These are phyloP conservation scores for Leptinotarsa lineolata DNA, from an alignment of 1,140 invertebrate species.

Conservation along the genomic window DNA sequence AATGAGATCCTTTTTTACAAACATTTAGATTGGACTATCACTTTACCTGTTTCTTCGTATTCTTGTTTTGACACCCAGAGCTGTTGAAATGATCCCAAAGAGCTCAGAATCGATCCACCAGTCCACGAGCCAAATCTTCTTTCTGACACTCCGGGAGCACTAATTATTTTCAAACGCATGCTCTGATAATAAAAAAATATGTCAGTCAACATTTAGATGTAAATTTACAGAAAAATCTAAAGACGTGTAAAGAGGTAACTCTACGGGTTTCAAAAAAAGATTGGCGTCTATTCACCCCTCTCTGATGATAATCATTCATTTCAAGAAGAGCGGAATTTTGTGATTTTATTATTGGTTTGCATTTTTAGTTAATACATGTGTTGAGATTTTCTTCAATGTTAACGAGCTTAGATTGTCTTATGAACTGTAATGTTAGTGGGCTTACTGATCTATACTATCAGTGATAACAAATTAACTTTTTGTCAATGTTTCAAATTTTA, in stretches of 20 bases:
- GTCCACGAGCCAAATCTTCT: slow-evolving; percentile 90
- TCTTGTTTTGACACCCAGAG: slow-evolving; percentile 92
- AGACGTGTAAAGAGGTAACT: background rate
- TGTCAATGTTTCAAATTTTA: no score
- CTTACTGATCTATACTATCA: no score
- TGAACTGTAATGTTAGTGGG: no score
- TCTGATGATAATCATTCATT: no score
- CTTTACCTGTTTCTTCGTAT: slow-evolving; percentile 85
- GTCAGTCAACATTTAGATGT: background rate
- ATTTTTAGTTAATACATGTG: no score
- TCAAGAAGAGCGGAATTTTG: no score
- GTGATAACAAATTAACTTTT: no score
- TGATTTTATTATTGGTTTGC: no score
- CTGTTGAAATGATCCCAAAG: slow-evolving; percentile 89
- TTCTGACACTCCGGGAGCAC: slow-evolving; percentile 74
- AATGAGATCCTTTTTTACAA: slow-evolving; percentile 31
- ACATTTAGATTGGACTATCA: slow-evolving; percentile 48
- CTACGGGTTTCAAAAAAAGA: background rate
- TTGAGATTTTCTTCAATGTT: no score
- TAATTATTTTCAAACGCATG: slow-evolving; percentile 82
- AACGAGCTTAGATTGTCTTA: no score
- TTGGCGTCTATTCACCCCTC: background rate
- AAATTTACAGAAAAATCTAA: background rate
- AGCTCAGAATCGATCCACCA: slow-evolving; percentile 87
- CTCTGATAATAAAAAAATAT: slow-evolving; percentile 54